These are phyloP conservation scores for Anolis sagrei DNA, from an alignment of 2,113 vertebrate genomes.

Conservation along the genomic window DNA sequence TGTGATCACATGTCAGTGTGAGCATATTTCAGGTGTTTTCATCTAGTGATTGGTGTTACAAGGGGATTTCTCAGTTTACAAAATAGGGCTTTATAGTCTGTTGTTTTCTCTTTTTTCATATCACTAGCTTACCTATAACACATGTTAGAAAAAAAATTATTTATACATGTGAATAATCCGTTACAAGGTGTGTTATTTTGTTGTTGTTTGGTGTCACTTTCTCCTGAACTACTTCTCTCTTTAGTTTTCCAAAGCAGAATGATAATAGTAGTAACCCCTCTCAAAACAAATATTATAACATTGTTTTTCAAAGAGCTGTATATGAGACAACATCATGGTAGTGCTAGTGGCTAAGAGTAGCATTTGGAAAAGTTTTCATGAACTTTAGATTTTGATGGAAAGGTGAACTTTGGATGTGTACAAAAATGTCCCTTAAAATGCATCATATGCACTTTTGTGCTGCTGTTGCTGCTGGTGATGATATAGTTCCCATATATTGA, in stretches of 20 bases:
- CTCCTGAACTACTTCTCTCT: neutral
- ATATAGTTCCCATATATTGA: neutral
- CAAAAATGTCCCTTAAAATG: neutral
- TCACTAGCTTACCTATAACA: slow-evolving; percentile 26
- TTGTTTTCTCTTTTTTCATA: slow-evolving; percentile 42
- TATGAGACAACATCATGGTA: neutral
- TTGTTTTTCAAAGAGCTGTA: neutral
- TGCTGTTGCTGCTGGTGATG: neutral
- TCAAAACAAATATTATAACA: neutral
- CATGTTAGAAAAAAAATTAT: slow-evolving; percentile 61
- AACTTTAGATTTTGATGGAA: neutral
- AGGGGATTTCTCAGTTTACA: slow-evolving; percentile 46
- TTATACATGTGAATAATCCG: slow-evolving; percentile 20
- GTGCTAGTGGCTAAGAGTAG: neutral
- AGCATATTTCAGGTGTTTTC: slow-evolving; percentile 61
- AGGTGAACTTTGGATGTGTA: neutral
- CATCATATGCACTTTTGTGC: no score
- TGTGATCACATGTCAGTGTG: slow-evolving; percentile 60
- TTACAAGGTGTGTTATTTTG: slow-evolving; percentile 33
- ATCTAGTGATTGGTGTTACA: slow-evolving; percentile 34
- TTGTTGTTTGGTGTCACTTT: slow-evolving; percentile 40
- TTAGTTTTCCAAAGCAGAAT: neutral
- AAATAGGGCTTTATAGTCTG: neutral
- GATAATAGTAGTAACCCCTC: neutral
- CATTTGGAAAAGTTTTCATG: neutral